Base-by-base conservation (phyloP, 2,797 vertebrate species). In the Gallinago stenura region DNA sequence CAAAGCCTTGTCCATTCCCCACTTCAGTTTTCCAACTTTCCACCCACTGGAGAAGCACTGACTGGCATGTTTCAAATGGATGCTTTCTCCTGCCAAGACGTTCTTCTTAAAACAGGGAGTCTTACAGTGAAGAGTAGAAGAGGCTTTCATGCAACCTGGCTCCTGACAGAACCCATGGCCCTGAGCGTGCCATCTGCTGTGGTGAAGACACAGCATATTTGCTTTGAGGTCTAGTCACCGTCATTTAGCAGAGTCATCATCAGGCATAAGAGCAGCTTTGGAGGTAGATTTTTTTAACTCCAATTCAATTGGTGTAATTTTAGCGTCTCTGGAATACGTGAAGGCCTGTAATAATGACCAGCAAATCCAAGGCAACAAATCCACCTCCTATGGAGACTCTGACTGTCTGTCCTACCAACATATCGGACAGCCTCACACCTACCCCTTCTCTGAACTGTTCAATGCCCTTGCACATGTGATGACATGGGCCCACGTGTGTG, bases 131-230 rank as follows among this genome's bases (percentile, higher is more conserved):
- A 50, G 20, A 71, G 31, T 2, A 66, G 14, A 64, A 79, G 60
- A 85, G 10, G 35, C 9, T 75, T 76, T 39, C 54, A 26, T 41
- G 56, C 19, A 83, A 20, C 1, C 24, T 71, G 43, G 56, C 48
- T 89, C 66, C 31, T 7, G 8, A 71, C 0, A 2, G 51, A 79
- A n/a, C 45, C 57, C 16, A 9, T 19, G 39, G 43, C 19, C 56
- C 33, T 1, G 1, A 66, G 41, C 0, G 0, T 22, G 28, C 18
- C 50, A 62, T 24, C 28, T 57, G 37, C 48, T 43, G 26, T 2
- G 9, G 7, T 39, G 48, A 58, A 66, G 31, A 25, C 62, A 71
- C 18, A 71, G 20, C 6, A 22, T 12, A 28, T 28, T 43, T 28
- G 6, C 53, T 21, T 64, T 48, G 16, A 72, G 28, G 9, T 69